Conservation (phyloP, 1,140 invertebrate genomes). For the Heterodera carotae region DNA sequence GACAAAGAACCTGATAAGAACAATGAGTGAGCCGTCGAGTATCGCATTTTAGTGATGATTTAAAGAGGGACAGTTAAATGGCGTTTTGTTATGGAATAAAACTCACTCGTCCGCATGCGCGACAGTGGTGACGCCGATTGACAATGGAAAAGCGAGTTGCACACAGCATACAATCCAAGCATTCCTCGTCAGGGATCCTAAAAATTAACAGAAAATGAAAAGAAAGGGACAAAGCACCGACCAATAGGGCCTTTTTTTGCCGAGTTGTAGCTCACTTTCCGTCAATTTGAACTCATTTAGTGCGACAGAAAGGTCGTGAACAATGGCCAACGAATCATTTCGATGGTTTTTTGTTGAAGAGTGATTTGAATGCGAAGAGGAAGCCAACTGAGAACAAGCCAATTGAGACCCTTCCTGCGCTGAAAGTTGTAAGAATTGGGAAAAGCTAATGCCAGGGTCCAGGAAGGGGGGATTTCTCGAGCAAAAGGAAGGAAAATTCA, state of each 20-base stretch:
- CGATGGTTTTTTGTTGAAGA: not conserved
- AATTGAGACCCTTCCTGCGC: too few relatives aligned
- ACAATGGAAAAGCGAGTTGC: slow-evolving; percentile 37
- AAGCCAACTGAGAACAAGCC: not conserved
- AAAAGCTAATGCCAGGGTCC: too few relatives aligned
- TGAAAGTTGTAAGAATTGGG: too few relatives aligned
- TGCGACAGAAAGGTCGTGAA: slow-evolving; percentile 32
- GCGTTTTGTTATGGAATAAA: not conserved
- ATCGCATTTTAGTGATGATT: too few relatives aligned
- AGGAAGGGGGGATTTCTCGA: too few relatives aligned
- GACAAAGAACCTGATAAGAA: slow-evolving; percentile 34
- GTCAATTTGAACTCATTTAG: slow-evolving; percentile 32
- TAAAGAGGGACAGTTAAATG: too few relatives aligned
- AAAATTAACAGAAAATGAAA: not conserved
- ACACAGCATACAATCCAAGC: slow-evolving; percentile 45
- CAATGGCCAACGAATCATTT: slow-evolving; percentile 14
- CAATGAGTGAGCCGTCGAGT: too few relatives aligned
- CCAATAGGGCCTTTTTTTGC: slow-evolving; percentile 34
- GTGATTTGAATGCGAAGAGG: not conserved
- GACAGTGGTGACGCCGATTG: slow-evolving; percentile 50
- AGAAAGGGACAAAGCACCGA: not conserved
- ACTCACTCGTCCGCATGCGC: slow-evolving; percentile 31
- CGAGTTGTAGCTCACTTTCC: slow-evolving; percentile 39
- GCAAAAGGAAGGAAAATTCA: too few relatives aligned
- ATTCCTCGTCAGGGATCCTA: slow-evolving; percentile 46